A percentile compares a stretch with the other conserved stretches of the same genome.
phyloP scores from a whole-genome alignment of 1,140 invertebrate genomes.

The Caenorhabditis brenneri region DNA sequence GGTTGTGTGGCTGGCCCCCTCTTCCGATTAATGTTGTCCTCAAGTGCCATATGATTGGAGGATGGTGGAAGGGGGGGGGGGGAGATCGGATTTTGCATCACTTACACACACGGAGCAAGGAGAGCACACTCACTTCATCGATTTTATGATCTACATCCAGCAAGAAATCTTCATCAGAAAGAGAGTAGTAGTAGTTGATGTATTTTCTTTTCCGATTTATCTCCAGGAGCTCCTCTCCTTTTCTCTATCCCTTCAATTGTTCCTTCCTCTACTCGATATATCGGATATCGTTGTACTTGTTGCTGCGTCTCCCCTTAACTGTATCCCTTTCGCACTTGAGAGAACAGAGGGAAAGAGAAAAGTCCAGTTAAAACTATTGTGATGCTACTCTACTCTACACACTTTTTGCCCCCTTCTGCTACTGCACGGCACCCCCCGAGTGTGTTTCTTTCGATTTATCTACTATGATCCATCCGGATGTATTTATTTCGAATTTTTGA shows the following conservation, averaged over 20 bases:
- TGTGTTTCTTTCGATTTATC: no score
- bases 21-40: constrained; percentile 11
- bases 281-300: no score
- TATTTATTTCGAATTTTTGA: not conserved
- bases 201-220: no score
- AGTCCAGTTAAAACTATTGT: constrained; percentile 12
- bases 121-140: not conserved
- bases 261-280: no score
- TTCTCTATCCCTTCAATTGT: no score
- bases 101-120: not conserved
- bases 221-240: not conserved
- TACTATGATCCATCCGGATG: not conserved
- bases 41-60: constrained; percentile 26
- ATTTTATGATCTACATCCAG: not conserved
- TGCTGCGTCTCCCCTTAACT: no score
- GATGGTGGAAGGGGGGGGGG: no score
- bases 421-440: no score
- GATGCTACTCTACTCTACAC: not conserved
- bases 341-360: not conserved
- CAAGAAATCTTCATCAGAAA: not conserved
- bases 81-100: not conserved
- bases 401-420: not conserved
- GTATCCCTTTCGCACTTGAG: no score
- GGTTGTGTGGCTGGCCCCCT: not conserved
- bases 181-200: not conserved